Conservation (phyloP, 2,113 vertebrate species). For the Pheucticus melanocephalus region DNA sequence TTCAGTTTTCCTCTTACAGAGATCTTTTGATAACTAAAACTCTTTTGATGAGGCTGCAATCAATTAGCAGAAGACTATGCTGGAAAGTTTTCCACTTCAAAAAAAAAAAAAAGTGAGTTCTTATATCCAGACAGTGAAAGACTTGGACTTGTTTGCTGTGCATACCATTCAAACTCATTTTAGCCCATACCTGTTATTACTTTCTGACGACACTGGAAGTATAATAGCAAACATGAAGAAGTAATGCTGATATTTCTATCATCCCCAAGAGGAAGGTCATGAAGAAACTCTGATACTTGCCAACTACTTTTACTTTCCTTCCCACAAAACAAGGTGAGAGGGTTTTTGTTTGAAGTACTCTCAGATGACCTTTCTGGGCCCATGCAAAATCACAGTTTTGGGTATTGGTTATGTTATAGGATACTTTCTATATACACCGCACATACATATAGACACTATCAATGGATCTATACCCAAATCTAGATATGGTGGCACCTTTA, state of each 20-base stretch:
- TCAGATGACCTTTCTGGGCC: not conserved
- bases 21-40: not conserved
- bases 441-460: not conserved
- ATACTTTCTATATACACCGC: too few species aligned
- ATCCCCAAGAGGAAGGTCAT: not conserved
- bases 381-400: not conserved
- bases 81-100: not conserved
- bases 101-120: not conserved
- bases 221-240: not conserved
- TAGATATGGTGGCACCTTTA: not conserved
- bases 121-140: not conserved
- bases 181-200: not conserved
- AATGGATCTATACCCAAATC: not conserved
- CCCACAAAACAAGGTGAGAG: not conserved
- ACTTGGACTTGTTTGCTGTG: not conserved
- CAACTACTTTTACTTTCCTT: not conserved
- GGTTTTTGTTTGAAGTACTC: not conserved
- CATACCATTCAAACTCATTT: not conserved
- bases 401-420: not conserved
- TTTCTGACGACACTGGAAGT: not conserved
- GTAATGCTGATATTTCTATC: fast-evolving
- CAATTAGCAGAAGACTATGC: not conserved
- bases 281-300: not conserved
- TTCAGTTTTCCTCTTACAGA: not conserved
- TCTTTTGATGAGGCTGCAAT: not conserved